Evolutionary conservation across 2,797 vertebrate species (phyloP), one percentile per base, ranked within the genome.

Genomic region (Paratrypauchen microcephalus): DNA sequence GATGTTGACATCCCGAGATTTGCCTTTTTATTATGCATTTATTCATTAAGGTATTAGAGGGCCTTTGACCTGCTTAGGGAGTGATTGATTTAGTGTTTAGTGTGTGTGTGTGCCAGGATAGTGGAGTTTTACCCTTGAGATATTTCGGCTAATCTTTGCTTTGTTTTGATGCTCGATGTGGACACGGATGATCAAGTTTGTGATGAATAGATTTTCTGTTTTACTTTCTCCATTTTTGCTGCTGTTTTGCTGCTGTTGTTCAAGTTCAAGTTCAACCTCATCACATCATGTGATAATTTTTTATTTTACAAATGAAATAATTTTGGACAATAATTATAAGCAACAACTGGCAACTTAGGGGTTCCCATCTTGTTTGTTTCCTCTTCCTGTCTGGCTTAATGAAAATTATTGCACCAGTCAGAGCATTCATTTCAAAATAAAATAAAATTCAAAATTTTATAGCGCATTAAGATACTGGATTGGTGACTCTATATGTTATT

Each of bases 11-110:
- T 70, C 72, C 41, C 73, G 65, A 71, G 79, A 78, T 86, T 77
- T 84, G 58, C 13, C 55, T 80, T 81, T 86, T 81, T 73, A 48
- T 58, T 75, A 70, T 74, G 75, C 66, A 84, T 88, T 80, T 88
- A 87, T 89, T 89, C 84, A 90, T 87, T 84, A 78, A 82, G 57
- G 75, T 74, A 79, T 88, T 81, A 81, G 68, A 73, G 65, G 70
- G 65, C 50, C 67, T 78, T 63, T 76, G 82, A 76, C 72, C 67
- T 66, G 58, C 81, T 70, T 70, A 52, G 68, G 67, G 56, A 81
- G 59, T 83, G 76, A 84, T 70, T 89, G 80, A 88, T 88, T 89
- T 73, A 75, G 74, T 71, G 66, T 66, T 54, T n/a, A 54, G 6
- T 50, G 45, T 23, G n/a, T 11, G n/a, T 72, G 7, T 48, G 36